Percentiles rank a stretch among this genome's conserved stretches.
These are phyloP conservation scores for Drosophila tanythrix DNA, from an alignment of 2,888 invertebrate species.

Conservation along the genomic window DNA sequence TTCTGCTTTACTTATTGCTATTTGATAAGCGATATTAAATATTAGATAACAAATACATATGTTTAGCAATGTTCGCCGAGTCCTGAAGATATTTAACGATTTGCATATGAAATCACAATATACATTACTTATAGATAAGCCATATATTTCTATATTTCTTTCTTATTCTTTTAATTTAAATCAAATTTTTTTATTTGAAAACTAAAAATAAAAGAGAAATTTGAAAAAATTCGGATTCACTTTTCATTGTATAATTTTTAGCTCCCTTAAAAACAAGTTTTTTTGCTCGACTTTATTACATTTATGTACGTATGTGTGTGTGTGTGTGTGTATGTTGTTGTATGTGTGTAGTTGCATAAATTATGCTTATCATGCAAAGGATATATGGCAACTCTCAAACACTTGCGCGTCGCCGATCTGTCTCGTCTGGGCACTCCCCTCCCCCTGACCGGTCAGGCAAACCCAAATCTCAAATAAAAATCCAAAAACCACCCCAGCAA, in stretches of 20 bases:
- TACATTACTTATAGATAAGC: background rate
- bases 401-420: slow-evolving; percentile 73
- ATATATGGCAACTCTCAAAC: slow-evolving; percentile 27
- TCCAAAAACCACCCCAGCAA: slow-evolving; percentile 52
- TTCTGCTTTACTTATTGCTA: background rate
- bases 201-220: background rate
- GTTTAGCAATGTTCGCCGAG: background rate
- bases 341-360: slow-evolving; percentile 5
- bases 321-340: background rate
- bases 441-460: slow-evolving; percentile 27
- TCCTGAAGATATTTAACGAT: background rate
- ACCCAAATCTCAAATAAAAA: slow-evolving; percentile 31
- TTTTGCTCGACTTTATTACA: background rate
- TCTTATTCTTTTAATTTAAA: background rate
- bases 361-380: slow-evolving; percentile 36
- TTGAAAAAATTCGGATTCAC: background rate
- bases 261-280: background rate
- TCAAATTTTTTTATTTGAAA: background rate
- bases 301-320: background rate
- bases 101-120: background rate
- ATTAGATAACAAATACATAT: background rate
- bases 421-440: slow-evolving; percentile 52
- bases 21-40: background rate
- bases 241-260: background rate
- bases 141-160: background rate